Evolutionary conservation across 2,888 invertebrate species (phyloP).

Genomic region (Macrosiphum euphorbiae): DNA sequence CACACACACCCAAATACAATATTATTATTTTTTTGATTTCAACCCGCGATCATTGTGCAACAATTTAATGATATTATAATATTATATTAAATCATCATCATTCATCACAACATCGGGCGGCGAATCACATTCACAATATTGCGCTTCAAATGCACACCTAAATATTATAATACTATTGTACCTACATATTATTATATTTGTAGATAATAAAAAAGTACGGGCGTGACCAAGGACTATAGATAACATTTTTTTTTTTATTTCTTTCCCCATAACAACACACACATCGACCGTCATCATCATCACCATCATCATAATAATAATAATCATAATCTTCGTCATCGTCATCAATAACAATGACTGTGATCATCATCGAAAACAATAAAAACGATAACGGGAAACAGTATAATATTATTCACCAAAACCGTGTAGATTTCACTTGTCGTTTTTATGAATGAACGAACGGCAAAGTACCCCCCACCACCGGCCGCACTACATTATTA

Average conservation of each 20-base stretch:
- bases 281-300: background rate
- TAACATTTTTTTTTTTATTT: constrained; percentile 26
- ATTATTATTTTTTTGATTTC: constrained; percentile 3
- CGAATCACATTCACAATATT: constrained; percentile 48
- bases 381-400: constrained; percentile 34
- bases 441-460: constrained; percentile 44
- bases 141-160: constrained; percentile 39
- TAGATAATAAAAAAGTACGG: constrained; percentile 42
- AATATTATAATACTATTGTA: constrained; percentile 19
- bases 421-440: constrained; percentile 23
- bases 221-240: constrained; percentile 58
- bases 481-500: background rate
- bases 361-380: constrained; percentile 1
- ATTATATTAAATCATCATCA: background rate
- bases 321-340: constrained; percentile 4
- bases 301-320: background rate
- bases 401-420: background rate
- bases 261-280: background rate
- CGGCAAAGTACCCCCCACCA: background rate
- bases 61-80: background rate
- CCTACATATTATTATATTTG: constrained; percentile 16
- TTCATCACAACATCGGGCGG: background rate
- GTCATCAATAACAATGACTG: background rate
- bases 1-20: background rate
- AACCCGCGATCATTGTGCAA: background rate